phyloP scores from a whole-genome alignment of 2,113 vertebrate species.

The Lontra canadensis region DNA sequence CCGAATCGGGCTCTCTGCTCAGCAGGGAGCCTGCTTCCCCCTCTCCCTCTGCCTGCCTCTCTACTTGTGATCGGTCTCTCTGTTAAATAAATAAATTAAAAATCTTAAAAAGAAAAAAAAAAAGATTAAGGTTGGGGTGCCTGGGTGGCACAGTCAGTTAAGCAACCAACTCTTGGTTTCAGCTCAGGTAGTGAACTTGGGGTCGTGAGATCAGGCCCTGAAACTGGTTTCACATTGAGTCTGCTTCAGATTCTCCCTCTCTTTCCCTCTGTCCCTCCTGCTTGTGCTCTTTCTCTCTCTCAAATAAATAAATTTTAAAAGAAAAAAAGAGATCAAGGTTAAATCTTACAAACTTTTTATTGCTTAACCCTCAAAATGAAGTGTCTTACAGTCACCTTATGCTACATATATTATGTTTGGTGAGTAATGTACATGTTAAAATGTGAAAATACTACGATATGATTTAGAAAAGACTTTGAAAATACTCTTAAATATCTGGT shows the following conservation, averaged over 20 bases:
- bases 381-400: neutral
- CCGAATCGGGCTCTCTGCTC: too few relatives aligned
- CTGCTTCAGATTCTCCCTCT: neutral
- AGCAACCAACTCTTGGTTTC: neutral
- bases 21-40: too few relatives aligned
- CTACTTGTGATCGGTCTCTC: too few relatives aligned
- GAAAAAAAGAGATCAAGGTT: neutral
- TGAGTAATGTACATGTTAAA: neutral
- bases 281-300: neutral
- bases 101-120: neutral
- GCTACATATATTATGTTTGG: neutral
- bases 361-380: neutral
- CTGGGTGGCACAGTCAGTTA: neutral
- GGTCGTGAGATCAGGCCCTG: neutral
- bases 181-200: neutral
- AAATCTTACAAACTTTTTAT: neutral
- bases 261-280: neutral
- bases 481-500: constrained; percentile 5
- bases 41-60: too few relatives aligned
- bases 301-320: neutral
- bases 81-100: too few relatives aligned
- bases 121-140: neutral
- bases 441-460: neutral
- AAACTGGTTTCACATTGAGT: neutral
- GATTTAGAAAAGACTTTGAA: neutral